Evolutionary conservation across 2,113 vertebrate genomes (phyloP), one percentile per base, ranked within the genome.

Genomic region (Tichodroma muraria): DNA sequence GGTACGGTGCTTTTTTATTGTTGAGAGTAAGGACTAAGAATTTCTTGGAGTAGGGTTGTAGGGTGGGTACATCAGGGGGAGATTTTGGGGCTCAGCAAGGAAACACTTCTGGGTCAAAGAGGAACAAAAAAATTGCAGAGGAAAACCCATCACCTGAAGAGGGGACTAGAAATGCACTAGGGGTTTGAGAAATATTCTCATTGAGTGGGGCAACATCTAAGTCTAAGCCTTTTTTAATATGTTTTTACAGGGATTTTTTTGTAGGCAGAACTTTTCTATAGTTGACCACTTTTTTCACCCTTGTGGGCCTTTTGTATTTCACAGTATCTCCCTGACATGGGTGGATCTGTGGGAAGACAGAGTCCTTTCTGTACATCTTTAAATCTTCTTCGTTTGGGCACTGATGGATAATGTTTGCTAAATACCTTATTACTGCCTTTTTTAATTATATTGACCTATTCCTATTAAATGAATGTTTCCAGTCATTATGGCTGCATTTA

Each of bases 291-390:
- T 73, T 35, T 59, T 38, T 38, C 19, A 45, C 4, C 13, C 8
- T 50, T 63, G 4, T 65, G 35, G 23, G 4, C n/a, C 12, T 82
- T 85, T 57, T 59, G 0, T 50, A 15, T 77, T 77, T 86, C 28
- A 40, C 7, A 35, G 0, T 15, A 19, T 57, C 23, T 70, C 20
- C 22, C 28, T 89, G 42, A 31, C 0, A 0, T 33, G 33, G 22
- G 33, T 3, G 8, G 21, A 38, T 72, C 16, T 52, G n/a, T 40
- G 33, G 25, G 21, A 44, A 44, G 72, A 47, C 47, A 63, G 16
- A 57, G 5, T 50, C 8, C 75, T 53, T 61, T 54, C 11, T 75
- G 24, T 63, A 5, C 49, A 17, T 80, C 30, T 33, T 83, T 66
- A 59, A 53, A 59, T 73, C 27, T 59, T 75, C 54, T 38, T 9